phyloP scores from a whole-genome alignment of 2,113 vertebrate species.

The Aldabrachelys gigantea region DNA sequence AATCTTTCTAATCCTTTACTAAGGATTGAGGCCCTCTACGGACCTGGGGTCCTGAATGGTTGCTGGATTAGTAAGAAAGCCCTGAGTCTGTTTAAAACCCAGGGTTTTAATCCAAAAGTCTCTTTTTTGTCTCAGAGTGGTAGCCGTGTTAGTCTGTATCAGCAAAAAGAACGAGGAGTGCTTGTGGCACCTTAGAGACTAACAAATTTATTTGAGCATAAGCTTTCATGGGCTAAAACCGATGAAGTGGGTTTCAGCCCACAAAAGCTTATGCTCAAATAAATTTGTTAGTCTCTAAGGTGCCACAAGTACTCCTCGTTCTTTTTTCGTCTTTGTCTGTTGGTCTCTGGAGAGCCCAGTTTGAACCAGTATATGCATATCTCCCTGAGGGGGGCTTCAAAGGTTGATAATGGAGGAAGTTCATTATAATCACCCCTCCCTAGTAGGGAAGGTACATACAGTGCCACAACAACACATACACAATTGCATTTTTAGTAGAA shows the following conservation, averaged over 20 bases:
- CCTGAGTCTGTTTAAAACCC: background rate
- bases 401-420: background rate
- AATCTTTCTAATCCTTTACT: background rate
- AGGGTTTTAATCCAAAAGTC: background rate
- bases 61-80: background rate
- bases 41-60: background rate
- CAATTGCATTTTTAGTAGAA: background rate
- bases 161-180: too few relatives aligned
- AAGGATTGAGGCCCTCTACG: background rate
- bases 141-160: too few relatives aligned
- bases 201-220: too few relatives aligned
- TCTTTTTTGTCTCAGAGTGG: background rate
- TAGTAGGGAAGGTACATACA: background rate
- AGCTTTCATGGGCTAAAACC: too few relatives aligned
- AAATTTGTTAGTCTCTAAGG: too few relatives aligned
- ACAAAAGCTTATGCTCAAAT: too few relatives aligned
- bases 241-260: too few relatives aligned
- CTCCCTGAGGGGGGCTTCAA: too few relatives aligned
- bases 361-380: background rate
- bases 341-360: background rate
- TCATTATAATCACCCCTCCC: background rate
- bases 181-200: too few relatives aligned
- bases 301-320: too few relatives aligned
- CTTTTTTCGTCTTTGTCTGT: background rate
- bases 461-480: background rate